Conservation (phyloP, 2,888 invertebrate species). For the Keiferia lycopersicella region DNA sequence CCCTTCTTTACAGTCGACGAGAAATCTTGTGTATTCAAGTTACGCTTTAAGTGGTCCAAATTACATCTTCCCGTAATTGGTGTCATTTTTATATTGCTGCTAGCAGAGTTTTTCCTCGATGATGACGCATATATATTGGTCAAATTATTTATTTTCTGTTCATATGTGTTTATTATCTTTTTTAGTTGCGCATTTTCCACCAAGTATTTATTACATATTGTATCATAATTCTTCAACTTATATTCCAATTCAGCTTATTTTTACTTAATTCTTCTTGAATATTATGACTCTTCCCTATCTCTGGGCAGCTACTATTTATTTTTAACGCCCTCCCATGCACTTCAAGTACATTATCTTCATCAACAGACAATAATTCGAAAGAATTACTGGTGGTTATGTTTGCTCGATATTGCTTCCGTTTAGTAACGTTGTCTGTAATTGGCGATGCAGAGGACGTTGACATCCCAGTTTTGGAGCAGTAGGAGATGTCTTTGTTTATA, state of each 20-base stretch:
- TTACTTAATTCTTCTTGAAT: too few species aligned
- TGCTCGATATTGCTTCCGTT: background rate
- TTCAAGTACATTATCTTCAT: background rate
- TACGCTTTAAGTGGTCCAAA: too few species aligned
- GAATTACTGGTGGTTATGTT: background rate
- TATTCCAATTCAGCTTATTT: too few species aligned
- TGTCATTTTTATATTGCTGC: background rate
- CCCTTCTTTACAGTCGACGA: too few species aligned
- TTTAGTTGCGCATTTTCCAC: too few species aligned
- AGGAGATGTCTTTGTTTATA: background rate
- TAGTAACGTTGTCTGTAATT: background rate
- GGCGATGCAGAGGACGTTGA: background rate
- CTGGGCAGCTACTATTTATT: background rate
- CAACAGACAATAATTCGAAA: background rate
- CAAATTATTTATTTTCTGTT: too few species aligned
- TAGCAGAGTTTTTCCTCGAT: background rate
- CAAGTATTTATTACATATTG: too few species aligned
- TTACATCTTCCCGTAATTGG: too few species aligned
- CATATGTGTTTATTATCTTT: too few species aligned
- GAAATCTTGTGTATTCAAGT: too few species aligned
- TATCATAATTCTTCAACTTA: too few species aligned
- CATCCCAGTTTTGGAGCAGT: background rate
- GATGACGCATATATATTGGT: too few species aligned
- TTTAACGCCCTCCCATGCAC: background rate
- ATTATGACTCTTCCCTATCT: background rate